These are phyloP conservation scores for Chiroxiphia lanceolata DNA, from an alignment of 2,797 vertebrate species.

Conservation along the genomic window DNA sequence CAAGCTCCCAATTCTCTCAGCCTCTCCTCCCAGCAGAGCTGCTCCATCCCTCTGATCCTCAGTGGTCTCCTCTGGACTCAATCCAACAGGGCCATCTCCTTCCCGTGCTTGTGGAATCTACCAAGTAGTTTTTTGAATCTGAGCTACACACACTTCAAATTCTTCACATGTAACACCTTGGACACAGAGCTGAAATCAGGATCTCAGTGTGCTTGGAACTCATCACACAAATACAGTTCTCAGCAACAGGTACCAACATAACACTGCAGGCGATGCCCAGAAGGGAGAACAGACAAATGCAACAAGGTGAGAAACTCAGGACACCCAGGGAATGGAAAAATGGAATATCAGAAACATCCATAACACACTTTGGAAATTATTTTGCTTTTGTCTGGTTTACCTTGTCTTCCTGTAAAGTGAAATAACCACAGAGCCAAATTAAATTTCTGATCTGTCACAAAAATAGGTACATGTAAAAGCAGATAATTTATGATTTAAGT, in stretches of 20 bases:
- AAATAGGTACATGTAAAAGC: background rate
- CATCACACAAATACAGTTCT: background rate
- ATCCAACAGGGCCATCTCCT: background rate
- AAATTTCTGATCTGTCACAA: background rate
- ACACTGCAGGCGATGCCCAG: background rate
- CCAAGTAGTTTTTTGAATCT: background rate
- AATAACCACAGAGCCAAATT: background rate
- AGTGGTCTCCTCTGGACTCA: background rate
- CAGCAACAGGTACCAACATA: background rate
- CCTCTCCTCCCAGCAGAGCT: background rate
- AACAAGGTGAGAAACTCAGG: background rate
- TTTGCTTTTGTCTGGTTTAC: background rate
- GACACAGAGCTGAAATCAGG: background rate
- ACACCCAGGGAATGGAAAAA: background rate
- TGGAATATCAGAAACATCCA: background rate
- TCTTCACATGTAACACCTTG: background rate
- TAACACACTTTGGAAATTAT: background rate
- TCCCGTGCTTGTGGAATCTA: background rate
- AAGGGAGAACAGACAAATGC: background rate
- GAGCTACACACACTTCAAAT: background rate
- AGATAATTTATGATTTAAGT: constrained; percentile 25
- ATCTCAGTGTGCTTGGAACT: background rate
- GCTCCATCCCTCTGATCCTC: background rate
- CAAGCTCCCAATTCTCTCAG: background rate
- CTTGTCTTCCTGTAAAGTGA: background rate